Conservation (phyloP, 2,797 vertebrate species). For the Pygocentrus nattereri region DNA sequence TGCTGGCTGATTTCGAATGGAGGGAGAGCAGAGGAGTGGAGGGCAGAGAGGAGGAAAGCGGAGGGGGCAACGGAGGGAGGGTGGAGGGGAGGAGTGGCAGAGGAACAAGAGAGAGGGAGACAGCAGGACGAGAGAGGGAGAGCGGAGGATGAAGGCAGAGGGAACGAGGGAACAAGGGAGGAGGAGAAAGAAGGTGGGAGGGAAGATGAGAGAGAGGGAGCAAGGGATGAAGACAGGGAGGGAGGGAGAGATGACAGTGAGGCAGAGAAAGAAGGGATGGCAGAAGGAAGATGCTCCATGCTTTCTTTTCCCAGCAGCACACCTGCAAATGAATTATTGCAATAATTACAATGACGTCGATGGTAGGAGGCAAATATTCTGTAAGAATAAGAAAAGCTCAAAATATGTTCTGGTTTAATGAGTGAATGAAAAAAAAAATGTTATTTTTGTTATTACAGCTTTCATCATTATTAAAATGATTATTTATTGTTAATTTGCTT, state of each 20-base stretch:
- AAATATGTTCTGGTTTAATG: no score
- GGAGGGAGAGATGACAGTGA: constrained; percentile 60
- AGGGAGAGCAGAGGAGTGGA: constrained; percentile 60
- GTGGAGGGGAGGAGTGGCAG: constrained; percentile 27
- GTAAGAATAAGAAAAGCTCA: no score
- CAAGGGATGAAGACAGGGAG: constrained; percentile 54
- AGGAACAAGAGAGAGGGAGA: constrained; percentile 23
- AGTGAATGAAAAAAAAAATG: no score
- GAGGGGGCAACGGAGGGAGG: constrained; percentile 47
- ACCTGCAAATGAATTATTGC: constrained; percentile 66
- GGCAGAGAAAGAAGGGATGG: constrained; percentile 40
- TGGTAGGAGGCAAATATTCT: no score
- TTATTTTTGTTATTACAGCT: no score
- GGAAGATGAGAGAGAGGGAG: background rate
- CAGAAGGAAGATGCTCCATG: constrained; percentile 62
- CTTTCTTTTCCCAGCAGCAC: constrained; percentile 78
- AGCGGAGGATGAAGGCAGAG: background rate
- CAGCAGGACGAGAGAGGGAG: background rate
- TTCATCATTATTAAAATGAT: no score
- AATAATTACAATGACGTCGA: background rate
- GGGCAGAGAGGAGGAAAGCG: constrained; percentile 49
- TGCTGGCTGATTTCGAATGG: constrained; percentile 82
- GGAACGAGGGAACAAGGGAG: background rate
- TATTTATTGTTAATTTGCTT: no score
- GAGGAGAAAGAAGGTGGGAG: constrained; percentile 3